Conservation (phyloP, 2,797 vertebrate species). For the Anguilla obscura region DNA sequence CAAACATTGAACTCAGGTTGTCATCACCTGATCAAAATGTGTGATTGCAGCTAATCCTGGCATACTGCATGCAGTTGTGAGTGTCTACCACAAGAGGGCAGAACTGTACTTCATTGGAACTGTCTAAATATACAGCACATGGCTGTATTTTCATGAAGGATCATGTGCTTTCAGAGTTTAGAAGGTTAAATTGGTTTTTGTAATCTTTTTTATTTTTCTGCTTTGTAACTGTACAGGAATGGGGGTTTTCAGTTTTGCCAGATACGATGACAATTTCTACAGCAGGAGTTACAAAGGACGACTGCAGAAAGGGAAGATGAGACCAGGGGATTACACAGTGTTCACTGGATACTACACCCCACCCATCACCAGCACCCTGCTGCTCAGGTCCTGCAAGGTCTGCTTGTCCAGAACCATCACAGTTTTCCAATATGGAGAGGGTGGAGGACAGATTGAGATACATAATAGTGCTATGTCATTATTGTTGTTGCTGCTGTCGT, state of each 20-base stretch:
- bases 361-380: constrained; percentile 68
- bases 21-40: constrained; percentile 1
- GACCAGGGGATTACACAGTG: constrained; percentile 68
- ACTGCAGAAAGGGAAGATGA: constrained; percentile 56
- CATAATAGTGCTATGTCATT: background rate
- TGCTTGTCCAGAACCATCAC: background rate
- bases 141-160: constrained; percentile 8
- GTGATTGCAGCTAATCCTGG: background rate
- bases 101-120: background rate
- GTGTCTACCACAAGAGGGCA: constrained; percentile 51
- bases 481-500: background rate
- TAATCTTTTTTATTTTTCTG: background rate
- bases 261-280: constrained; percentile 79
- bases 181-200: background rate
- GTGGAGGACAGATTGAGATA: background rate
- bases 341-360: constrained; percentile 74
- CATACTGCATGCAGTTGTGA: constrained; percentile 29
- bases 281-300: constrained; percentile 64
- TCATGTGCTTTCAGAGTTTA: background rate
- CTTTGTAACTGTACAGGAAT: constrained; percentile 65
- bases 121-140: background rate
- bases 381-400: constrained; percentile 77
- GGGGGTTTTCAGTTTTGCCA: constrained; percentile 85
- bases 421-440: background rate
- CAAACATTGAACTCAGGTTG: constrained; percentile 1